Evolutionary conservation across 2,888 invertebrate genomes (phyloP), one percentile per base, ranked within the genome.

Genomic region (Anticlea derivata): DNA sequence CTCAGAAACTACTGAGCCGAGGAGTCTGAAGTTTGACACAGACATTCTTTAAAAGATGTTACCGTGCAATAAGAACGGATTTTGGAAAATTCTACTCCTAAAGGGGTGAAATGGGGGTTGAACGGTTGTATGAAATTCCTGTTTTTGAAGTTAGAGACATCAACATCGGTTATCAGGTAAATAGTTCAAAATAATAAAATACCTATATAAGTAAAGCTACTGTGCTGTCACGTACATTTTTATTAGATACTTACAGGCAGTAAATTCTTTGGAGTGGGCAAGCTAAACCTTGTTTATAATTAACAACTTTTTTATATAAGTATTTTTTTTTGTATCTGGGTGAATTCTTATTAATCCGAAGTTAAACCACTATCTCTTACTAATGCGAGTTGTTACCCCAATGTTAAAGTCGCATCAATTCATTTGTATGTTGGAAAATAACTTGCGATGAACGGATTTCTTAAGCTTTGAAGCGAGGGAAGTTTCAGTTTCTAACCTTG

Each of bases 371-470:
- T n/a, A 34, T 13, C 27, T 27, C 34, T 35, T 27, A 20, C 12
- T 37, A 31, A 34, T 37, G 34, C 12, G 11, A 34, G 24, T 37
- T 12, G 35, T 37, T 37, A 46, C 22, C 30, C 38, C 23, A 33
- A 47, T 40, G 39, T 31, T 26, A 47, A 47, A 47, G 10, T 27
- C 39, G 27, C 33, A 47, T 34, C 17, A 38, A 39, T 24, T 33
- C 12, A 10, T 40, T 26, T 26, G n/a, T n/a, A n/a, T n/a, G 39
- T 39, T 22, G 33, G 39, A 39, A 39, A 40, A 22, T 33, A 33
- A 39, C 33, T 8, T 47, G 20, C 39, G 20, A 33, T 20, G 26
- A 35, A 34, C 8, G 12, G 35, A 33, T 33, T 31, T 31, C 23
- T 43, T 8, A 43, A 43, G 33, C 33, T 26, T 33, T 8, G 8